A percentile compares a stretch with the other conserved stretches of the same genome.
Evolutionary conservation across 2,888 invertebrate species (phyloP).

Genomic region (Gibbula magus): DNA sequence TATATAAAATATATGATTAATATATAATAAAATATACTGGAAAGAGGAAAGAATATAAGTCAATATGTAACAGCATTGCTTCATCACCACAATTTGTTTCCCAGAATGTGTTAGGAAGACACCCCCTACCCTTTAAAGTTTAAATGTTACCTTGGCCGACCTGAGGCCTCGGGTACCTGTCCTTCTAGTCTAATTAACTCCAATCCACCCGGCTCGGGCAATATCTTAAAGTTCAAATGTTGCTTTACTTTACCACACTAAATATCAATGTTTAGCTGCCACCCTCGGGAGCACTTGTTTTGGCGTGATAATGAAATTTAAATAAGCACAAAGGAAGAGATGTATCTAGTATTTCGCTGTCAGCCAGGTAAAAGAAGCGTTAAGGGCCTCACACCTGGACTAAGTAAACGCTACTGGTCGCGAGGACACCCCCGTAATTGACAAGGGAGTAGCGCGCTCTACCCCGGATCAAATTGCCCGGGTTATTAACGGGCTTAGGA

Average conservation of each 20-base stretch:
- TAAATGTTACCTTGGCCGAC: not conserved
- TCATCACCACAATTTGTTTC: not conserved
- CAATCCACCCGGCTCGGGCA: not conserved
- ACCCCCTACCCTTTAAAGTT: not conserved
- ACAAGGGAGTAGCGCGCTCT: not conserved
- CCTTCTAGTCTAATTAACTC: not conserved
- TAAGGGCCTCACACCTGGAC: not conserved
- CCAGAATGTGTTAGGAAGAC: not conserved
- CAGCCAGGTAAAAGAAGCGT: no score
- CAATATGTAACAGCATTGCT: no score
- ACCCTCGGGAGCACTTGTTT: not conserved
- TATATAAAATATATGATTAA: no score
- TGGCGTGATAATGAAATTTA: not conserved
- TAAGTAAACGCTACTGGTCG: not conserved
- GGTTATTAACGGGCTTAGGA: not conserved
- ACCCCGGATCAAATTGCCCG: not conserved
- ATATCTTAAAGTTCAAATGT: constrained; percentile 19
- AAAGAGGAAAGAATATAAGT: no score
- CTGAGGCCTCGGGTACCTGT: constrained; percentile 6
- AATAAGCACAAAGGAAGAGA: not conserved
- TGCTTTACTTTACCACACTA: not conserved
- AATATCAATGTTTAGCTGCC: constrained; percentile 16
- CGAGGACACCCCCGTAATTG: constrained; percentile 4
- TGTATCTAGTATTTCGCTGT: no score
- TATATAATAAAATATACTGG: no score